Conservation (phyloP, 2,888 invertebrate genomes). For the Cataglyphis altisquamis region DNA sequence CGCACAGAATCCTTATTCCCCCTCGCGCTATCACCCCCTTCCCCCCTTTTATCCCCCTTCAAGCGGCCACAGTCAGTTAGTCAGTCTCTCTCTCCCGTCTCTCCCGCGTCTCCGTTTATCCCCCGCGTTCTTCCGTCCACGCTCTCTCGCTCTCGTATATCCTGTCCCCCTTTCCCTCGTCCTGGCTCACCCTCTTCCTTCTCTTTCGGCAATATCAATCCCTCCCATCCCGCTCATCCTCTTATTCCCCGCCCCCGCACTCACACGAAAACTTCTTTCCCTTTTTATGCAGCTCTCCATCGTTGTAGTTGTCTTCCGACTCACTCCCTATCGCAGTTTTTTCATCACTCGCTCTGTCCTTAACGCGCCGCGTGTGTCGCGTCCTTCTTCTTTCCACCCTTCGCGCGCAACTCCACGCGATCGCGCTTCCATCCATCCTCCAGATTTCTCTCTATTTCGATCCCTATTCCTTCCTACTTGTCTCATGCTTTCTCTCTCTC, state of each 20-base stretch:
- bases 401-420: slow-evolving; percentile 30
- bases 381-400: slow-evolving; percentile 10
- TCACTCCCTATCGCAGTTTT: slow-evolving; percentile 73
- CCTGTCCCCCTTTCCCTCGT: slow-evolving; percentile 14
- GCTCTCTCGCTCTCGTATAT: slow-evolving; percentile 47
- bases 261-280: slow-evolving; percentile 48
- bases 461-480: neutral
- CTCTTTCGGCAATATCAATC: slow-evolving; percentile 56
- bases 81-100: slow-evolving; percentile 60
- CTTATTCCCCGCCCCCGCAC: slow-evolving; percentile 19
- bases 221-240: slow-evolving; percentile 34
- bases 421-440: slow-evolving; percentile 54
- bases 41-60: slow-evolving; percentile 49
- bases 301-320: slow-evolving; percentile 53
- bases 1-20: slow-evolving; percentile 82
- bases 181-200: slow-evolving; percentile 55
- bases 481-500: neutral
- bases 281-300: slow-evolving; percentile 47
- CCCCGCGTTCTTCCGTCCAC: slow-evolving; percentile 54
- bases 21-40: slow-evolving; percentile 46
- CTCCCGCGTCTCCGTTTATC: slow-evolving; percentile 41
- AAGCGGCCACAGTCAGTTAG: slow-evolving; percentile 74
- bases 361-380: slow-evolving; percentile 37
- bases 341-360: slow-evolving; percentile 48
- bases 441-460: slow-evolving; percentile 52